phyloP scores from a whole-genome alignment of 2,797 vertebrate species.

The Euphonia xanthogaster region DNA sequence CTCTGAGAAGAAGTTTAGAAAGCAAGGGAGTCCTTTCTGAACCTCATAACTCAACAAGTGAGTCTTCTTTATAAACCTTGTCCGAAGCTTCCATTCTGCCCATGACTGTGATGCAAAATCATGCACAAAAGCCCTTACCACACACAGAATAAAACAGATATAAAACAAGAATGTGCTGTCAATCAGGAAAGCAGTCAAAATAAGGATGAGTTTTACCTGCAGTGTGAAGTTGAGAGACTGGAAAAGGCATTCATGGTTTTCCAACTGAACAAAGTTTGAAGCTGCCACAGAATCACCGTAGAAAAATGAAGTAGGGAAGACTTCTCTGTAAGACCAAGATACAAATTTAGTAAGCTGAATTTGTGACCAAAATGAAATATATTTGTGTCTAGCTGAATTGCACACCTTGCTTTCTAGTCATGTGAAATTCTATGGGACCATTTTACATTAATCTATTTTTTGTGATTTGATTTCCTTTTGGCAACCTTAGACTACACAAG shows the following conservation, averaged over 20 bases:
- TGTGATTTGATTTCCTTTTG: background rate
- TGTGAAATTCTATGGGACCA: background rate
- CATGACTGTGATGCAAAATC: background rate
- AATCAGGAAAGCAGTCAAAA: background rate
- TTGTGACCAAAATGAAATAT: background rate
- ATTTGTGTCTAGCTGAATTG: background rate
- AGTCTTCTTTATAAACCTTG: background rate
- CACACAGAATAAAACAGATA: background rate
- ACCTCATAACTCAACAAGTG: background rate
- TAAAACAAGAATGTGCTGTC: background rate
- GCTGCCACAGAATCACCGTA: constrained; percentile 91
- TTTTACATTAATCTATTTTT: background rate
- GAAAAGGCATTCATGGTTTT: constrained; percentile 90
- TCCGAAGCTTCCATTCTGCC: background rate
- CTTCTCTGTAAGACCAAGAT: constrained; percentile 78
- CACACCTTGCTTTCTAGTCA: background rate
- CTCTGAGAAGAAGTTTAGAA: background rate
- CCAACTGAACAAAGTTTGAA: constrained; percentile 86
- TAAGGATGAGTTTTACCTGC: constrained; percentile 80
- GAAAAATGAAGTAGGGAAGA: constrained; percentile 89
- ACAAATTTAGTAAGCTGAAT: background rate
- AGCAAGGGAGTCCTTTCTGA: background rate
- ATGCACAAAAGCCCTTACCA: background rate
- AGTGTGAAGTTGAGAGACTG: constrained; percentile 94
- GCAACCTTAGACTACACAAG: background rate